Base-by-base conservation (phyloP, 2,113 vertebrate genomes). In the Spea multiplicata region DNA sequence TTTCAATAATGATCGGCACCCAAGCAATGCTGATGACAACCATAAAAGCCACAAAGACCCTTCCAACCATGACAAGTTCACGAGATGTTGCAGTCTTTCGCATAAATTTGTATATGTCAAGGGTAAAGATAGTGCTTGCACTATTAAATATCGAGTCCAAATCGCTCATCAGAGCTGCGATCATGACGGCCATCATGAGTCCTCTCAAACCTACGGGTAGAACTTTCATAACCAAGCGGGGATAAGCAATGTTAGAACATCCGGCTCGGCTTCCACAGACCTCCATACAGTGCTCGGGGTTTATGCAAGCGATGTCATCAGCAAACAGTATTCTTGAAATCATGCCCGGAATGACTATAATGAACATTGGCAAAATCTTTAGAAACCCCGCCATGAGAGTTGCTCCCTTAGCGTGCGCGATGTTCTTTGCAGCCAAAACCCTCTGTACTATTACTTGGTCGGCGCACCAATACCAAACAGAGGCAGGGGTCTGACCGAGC, bases 171-270 rank as follows among this genome's bases (percentile, higher is more conserved):
- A 99, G 89, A 4, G 97, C 97, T 2, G 97, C 97, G 1, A 99
- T 98, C 96, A 99, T 99, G 65, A 99, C 97, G 0, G 97, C 97
- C 97, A 99, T 99, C 97, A 99, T 99, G 74, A 99, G 89, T 62
- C 97, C 97, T 6, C 97, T 90, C 61, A 99, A 94, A 61, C 97
- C 97, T 71, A 97, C 94, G 0, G 97, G 97, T 86, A 99, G 95
- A 80, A 99, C 89, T 0, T 89, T 93, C 96, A 98, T 97, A 73
- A 99, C 97, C 86, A 99, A 87, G 46, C 95, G 95, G 0, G 97
- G 97, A 77, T 99, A 99, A 44, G 97, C 97, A 55, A 99, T 95
- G 85, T 99, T 99, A 74, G 97, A 99, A 86, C 97, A 99, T 59
- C 97, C 97, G 0, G 97, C 96, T 74, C 93, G 87, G 86, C 95